Percentiles rank a stretch among this genome's conserved stretches.
Conservation (phyloP, 35 echinoderm and acorn worm species). For the Ptychodera flava region DNA sequence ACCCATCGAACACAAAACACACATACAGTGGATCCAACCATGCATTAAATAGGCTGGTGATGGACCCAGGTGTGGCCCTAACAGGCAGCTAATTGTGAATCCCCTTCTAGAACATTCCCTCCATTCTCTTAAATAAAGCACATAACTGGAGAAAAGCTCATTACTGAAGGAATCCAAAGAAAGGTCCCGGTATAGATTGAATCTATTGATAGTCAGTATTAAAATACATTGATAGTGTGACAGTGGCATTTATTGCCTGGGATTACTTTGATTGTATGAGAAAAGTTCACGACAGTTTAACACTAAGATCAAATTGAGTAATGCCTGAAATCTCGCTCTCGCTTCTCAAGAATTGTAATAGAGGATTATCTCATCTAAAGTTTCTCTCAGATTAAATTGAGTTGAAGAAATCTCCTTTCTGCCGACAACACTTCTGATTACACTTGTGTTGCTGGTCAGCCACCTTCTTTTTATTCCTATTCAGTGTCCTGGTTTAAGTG, state of each 20-base stretch:
- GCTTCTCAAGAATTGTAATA: neutral
- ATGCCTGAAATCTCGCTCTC: neutral
- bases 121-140: neutral
- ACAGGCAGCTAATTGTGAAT: neutral
- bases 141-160: neutral
- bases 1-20: neutral
- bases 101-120: neutral
- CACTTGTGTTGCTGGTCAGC: too few species aligned
- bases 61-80: neutral
- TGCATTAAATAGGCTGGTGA: neutral
- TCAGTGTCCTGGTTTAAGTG: too few species aligned
- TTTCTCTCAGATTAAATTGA: neutral
- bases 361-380: neutral
- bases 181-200: neutral
- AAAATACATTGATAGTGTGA: neutral
- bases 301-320: too few species aligned
- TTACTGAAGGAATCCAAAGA: neutral
- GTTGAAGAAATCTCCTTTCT: neutral
- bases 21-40: neutral
- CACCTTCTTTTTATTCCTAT: too few species aligned
- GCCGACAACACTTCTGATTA: neutral
- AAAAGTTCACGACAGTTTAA: neutral
- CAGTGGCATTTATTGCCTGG: neutral
- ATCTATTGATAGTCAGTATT: neutral
- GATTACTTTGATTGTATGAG: neutral